Base-by-base conservation (phyloP, 2,113 vertebrate species). In the Chauna torquata region DNA sequence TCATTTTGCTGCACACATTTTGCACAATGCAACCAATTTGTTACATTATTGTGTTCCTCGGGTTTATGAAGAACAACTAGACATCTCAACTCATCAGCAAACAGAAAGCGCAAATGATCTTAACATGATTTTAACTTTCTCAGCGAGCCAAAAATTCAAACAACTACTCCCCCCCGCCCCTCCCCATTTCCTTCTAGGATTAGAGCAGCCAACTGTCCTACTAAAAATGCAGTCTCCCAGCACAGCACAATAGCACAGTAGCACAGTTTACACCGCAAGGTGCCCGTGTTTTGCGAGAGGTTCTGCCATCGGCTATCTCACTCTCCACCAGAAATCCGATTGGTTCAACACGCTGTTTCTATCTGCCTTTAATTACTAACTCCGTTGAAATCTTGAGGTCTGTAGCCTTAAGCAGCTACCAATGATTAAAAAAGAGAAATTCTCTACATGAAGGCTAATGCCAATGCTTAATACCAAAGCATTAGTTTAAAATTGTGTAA, bases 401-500 rank as follows among this genome's bases (percentile, higher is more conserved):
- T 97, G 93, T 69, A 90, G 88, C 44, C 92, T 91, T 75, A 79
- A 89, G 84, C 91, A 96, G 92, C 75, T 82, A 91, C 40, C 45
- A 82, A 20, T 16, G 54, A 70, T 69, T 93, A 58, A 93, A 86
- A 92, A 95, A 80, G 50, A 85, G 80, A 97, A 96, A 96, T 90
- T 96, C 91, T 95, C 92, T 83, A 71, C 76, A 50, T 0, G 28
- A 92, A 98, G 79, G 95, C 96, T 98, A 98, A 97, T 38, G 72
- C 89, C 90, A 95, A 92, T 76, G 83, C 96, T 97, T 96, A 97
- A 97, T 97, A 97, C 97, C 97, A 97, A 97, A 98, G 98, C 97
- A 98, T 95, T 98, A 98, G 96, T 91, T 96, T 94, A 97, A 98
- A 98, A 98, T 96, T 97, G 98, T 97, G 98, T 98, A 97, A 97